Evolutionary conservation across 1,140 invertebrate genomes (phyloP), one percentile per base, ranked within the genome.

Genomic region (Lutraria rhynchaena): DNA sequence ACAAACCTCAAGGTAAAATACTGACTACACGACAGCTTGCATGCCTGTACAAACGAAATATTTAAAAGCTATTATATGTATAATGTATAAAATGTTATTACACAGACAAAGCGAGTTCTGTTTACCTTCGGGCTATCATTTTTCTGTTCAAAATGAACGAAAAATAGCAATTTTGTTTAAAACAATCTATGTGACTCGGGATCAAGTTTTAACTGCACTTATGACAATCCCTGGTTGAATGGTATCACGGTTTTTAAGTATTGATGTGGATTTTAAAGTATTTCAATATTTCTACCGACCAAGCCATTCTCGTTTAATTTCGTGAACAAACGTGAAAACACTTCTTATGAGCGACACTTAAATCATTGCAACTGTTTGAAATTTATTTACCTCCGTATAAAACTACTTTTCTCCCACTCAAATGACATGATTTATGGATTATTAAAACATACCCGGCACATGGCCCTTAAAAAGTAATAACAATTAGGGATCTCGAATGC

Each of bases 51-150:
- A 57, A 69, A 69, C 49, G 41, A 27, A 78, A 69, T 78, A 78
- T 78, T 67, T 51, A 78, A 78, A 53, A 67, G 7, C 61, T 31
- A 78, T 78, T 78, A 77, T 9, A 51, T n/a, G 46, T 57, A 57
- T n/a, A 67, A 31, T 41, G 37, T n/a, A 27, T 41, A 41, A 41
- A 41, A 41, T 5, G 37, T 41, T 7, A 41, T 41, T 17, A n/a
- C 44, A 29, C 33, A 53, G 55, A 78, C 61, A 78, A 60, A 69
- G 58, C 51, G 29, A 19, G 63, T 27, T 31, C 27, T 69, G 37
- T 67, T 31, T 51, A 7, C 60, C 75, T 49, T 3, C 1, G 19
- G 63, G 75, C 19, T 67, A 69, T 78, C 63, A 51, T 58, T 78
- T 67, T 57, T 35, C 31, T 53, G 24, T 61, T 46, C n/a, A 35